Conservation (phyloP, 2,888 invertebrate species). For the Acleris cristana region DNA sequence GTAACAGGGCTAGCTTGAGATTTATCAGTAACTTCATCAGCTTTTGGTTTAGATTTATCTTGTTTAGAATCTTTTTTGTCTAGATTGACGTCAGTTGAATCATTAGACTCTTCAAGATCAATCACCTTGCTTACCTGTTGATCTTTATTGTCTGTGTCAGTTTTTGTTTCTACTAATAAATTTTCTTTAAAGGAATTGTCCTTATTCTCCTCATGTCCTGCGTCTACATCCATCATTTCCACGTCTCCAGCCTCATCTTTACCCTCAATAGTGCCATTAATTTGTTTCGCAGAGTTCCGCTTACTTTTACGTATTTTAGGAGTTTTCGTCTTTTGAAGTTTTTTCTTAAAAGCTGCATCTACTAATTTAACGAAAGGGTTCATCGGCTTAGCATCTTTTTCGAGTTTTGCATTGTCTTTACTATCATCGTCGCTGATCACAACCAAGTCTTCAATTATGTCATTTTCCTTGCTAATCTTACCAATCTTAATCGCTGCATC, state of each 20-base stretch:
- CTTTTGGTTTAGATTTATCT: constrained; percentile 32
- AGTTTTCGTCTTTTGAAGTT: constrained; percentile 58
- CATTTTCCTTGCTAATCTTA: constrained; percentile 72
- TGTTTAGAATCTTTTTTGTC: constrained; percentile 26
- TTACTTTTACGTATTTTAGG: constrained; percentile 58
- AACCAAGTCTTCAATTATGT: constrained; percentile 55
- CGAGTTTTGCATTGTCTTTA: constrained; percentile 49
- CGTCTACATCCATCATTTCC: constrained; percentile 60
- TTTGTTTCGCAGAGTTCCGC: constrained; percentile 42
- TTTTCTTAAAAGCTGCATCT: constrained; percentile 72
- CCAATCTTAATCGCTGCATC: constrained; percentile 68
- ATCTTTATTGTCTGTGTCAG: constrained; percentile 25
- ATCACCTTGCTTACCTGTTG: constrained; percentile 31
- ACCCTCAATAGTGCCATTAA: constrained; percentile 43
- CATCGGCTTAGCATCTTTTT: constrained; percentile 51
- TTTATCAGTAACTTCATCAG: constrained; percentile 24
- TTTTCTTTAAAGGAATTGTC: constrained; percentile 30
- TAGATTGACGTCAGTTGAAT: constrained; percentile 35
- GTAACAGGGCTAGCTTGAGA: neutral
- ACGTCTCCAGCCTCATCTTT: constrained; percentile 44
- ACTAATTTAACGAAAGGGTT: constrained; percentile 76
- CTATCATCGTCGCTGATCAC: constrained; percentile 74
- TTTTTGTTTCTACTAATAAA: constrained; percentile 3
- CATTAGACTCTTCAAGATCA: constrained; percentile 43
- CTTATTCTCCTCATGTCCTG: constrained; percentile 35